phyloP scores from a whole-genome alignment of 1,140 invertebrate genomes.

The Paraescarpia echinospica region DNA sequence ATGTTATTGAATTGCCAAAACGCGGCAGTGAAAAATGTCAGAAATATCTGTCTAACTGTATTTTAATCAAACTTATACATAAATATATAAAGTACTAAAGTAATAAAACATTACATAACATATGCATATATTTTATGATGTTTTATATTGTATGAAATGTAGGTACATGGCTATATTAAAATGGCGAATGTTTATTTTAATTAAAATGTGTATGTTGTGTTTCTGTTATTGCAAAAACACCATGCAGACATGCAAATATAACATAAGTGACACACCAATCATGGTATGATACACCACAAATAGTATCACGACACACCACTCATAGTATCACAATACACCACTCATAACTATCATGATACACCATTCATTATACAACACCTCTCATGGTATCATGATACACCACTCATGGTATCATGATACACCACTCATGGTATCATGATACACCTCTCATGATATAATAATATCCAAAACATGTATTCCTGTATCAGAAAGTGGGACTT shows the following conservation, averaged over 20 bases:
- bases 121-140: neutral
- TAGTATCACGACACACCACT: neutral
- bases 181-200: neutral
- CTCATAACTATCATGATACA: neutral
- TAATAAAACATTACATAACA: neutral
- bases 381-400: neutral
- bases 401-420: neutral
- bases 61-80: constrained; percentile 2
- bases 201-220: neutral
- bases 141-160: neutral
- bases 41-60: neutral
- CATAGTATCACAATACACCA: neutral
- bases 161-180: neutral
- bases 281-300: neutral
- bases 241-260: neutral
- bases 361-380: neutral
- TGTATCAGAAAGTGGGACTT: no score
- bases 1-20: neutral
- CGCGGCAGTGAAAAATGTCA: neutral
- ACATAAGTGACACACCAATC: neutral
- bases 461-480: no score
- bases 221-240: neutral
- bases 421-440: no score
- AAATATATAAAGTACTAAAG: neutral
- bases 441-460: no score